phyloP scores from a whole-genome alignment of 2,888 invertebrate species.

The Chymomyza amoena region DNA sequence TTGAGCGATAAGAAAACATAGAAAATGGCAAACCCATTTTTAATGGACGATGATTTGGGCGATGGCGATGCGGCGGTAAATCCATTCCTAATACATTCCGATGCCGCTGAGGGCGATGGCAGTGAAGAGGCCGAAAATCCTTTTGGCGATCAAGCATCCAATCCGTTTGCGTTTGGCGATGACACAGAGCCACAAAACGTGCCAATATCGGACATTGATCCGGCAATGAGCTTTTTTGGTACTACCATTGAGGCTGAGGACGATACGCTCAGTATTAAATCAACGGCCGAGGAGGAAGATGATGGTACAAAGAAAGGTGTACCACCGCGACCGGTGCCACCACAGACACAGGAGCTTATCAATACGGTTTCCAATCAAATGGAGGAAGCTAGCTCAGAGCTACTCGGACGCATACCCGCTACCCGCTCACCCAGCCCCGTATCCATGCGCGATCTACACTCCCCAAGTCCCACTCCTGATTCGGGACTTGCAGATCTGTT shows the following conservation, averaged over 20 bases:
- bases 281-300: slow-evolving; percentile 71
- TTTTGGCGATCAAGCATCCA: slow-evolving; percentile 80
- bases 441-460: slow-evolving; percentile 88
- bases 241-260: slow-evolving; percentile 79
- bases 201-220: slow-evolving; percentile 66
- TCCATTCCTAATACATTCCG: slow-evolving; percentile 84
- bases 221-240: slow-evolving; percentile 79
- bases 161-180: slow-evolving; percentile 84
- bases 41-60: slow-evolving; percentile 85
- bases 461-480: slow-evolving; percentile 90
- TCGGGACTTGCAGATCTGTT: slow-evolving; percentile 83
- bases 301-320: slow-evolving; percentile 62
- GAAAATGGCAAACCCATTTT: slow-evolving; percentile 89
- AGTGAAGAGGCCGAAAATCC: slow-evolving; percentile 83
- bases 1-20: slow-evolving; percentile 77
- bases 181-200: slow-evolving; percentile 60
- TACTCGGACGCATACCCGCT: slow-evolving; percentile 89
- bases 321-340: slow-evolving; percentile 81
- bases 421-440: slow-evolving; percentile 93
- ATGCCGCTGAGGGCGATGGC: slow-evolving; percentile 58
- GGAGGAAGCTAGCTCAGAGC: slow-evolving; percentile 91
- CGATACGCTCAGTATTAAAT: slow-evolving; percentile 74
- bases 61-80: slow-evolving; percentile 81
- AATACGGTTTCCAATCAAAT: slow-evolving; percentile 92
- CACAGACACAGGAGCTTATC: slow-evolving; percentile 91